phyloP scores from a whole-genome alignment of 2,888 invertebrate genomes.

The Hoplodrina blanda region DNA sequence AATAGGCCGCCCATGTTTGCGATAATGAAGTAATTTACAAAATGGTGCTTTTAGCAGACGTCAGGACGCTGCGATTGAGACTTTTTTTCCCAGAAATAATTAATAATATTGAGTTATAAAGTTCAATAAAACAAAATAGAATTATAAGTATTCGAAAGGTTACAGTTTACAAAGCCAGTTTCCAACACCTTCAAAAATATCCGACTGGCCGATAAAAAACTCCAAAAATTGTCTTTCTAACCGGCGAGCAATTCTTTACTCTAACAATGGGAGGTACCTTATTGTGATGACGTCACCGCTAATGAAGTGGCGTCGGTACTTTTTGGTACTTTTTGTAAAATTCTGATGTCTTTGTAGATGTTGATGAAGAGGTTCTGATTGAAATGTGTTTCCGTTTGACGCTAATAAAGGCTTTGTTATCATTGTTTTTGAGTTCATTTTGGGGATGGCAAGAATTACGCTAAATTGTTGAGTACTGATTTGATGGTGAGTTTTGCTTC shows the following conservation, averaged over 20 bases:
- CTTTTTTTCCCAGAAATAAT: no score
- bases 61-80: background rate
- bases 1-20: no score
- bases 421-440: background rate
- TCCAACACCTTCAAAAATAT: constrained; percentile 1
- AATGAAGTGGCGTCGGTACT: constrained; percentile 47
- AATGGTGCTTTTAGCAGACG: background rate
- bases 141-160: background rate
- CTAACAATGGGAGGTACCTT: constrained; percentile 42
- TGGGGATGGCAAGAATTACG: background rate
- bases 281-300: constrained; percentile 48
- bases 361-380: constrained; percentile 24
- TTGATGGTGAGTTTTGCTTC: background rate
- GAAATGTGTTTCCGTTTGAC: constrained; percentile 7
- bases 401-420: constrained; percentile 8
- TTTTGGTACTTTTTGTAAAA: constrained; percentile 21
- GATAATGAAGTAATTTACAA: background rate
- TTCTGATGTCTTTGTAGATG: constrained; percentile 30
- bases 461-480: background rate
- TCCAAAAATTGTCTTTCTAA: constrained; percentile 10
- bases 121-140: background rate
- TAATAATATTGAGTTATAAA: no score
- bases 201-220: background rate
- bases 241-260: constrained; percentile 50
- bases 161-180: background rate